Base-by-base conservation (phyloP, 2,797 vertebrate species). In the Pipistrellus nathusii region DNA sequence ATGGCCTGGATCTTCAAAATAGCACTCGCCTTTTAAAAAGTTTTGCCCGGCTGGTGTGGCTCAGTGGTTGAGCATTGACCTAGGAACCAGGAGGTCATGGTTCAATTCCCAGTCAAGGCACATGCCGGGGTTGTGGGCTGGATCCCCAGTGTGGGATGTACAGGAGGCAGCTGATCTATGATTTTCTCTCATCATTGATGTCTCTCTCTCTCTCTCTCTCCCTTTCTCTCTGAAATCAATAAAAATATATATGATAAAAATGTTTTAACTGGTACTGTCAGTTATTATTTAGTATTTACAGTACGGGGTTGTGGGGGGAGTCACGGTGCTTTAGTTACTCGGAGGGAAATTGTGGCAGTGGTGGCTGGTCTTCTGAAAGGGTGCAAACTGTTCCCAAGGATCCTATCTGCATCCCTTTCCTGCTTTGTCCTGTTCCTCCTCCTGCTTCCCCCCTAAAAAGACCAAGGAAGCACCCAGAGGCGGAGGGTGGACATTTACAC, bases 401-500 rank as follows among this genome's bases (percentile, higher is more conserved):
- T 27, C 6, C 9, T 0, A 23, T 38, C 12, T 32, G 11, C 8
- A 62, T 85, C 80, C 44, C 46, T 17, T 38, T 77, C 25, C 59
- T 27, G 2, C 8, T 73, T 77, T 83, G 4, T 48, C 13, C 5
- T 51, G 81, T 69, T 11, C 5, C 5, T 80, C 9, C 2, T 25
- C 30, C 1, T 3, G 17, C 17, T 8, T 14, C 20, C 15, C 2
- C 18, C 27, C 35, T 2, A 8, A 59, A 53, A 81, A 23, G 3
- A 18, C 21, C 72, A 55, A 4, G 3, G 20, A 59, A 57, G 13
- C 9, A 20, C 5, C 8, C 38, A 5, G 68, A 30, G n/a, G 14
- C 23, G 1, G 12, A 44, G 27, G 41, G 13, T 53, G 1, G 57
- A 46, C 1, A 0, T 71, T 6, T 62, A 5, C 5, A 2, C 1